Conservation (phyloP, 2,888 invertebrate genomes). For the Trilocha varians region DNA sequence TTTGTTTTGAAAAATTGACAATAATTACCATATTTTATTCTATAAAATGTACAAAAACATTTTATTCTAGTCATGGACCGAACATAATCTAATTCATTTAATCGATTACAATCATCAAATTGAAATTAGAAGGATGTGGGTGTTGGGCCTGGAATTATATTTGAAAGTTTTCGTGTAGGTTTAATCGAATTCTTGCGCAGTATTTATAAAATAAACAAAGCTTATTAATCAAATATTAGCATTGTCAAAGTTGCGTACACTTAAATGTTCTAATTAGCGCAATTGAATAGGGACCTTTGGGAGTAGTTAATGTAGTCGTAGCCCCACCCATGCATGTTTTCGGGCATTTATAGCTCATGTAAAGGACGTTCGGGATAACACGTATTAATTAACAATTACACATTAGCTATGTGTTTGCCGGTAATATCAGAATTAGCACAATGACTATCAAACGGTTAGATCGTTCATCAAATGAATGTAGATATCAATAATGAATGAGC, state of each 20-base stretch:
- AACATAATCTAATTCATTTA: too few species aligned
- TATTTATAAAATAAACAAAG: neutral
- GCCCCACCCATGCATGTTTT: neutral
- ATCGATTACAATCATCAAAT: too few species aligned
- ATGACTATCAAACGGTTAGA: neutral
- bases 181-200: neutral
- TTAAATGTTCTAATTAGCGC: slow-evolving; percentile 4
- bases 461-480: neutral
- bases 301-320: slow-evolving; percentile 3
- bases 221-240: neutral
- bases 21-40: too few species aligned
- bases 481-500: neutral
- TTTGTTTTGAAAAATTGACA: too few species aligned
- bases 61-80: too few species aligned
- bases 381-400: neutral
- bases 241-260: too few species aligned
- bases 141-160: too few species aligned
- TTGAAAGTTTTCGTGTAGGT: neutral
- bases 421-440: neutral
- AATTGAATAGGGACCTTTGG: slow-evolving; percentile 4
- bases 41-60: too few species aligned
- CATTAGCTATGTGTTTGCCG: neutral
- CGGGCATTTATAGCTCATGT: neutral
- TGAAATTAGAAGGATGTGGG: too few species aligned
- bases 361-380: neutral